Evolutionary conservation across 1,140 invertebrate genomes (phyloP).

Genomic region (Laodelphax striatellus): DNA sequence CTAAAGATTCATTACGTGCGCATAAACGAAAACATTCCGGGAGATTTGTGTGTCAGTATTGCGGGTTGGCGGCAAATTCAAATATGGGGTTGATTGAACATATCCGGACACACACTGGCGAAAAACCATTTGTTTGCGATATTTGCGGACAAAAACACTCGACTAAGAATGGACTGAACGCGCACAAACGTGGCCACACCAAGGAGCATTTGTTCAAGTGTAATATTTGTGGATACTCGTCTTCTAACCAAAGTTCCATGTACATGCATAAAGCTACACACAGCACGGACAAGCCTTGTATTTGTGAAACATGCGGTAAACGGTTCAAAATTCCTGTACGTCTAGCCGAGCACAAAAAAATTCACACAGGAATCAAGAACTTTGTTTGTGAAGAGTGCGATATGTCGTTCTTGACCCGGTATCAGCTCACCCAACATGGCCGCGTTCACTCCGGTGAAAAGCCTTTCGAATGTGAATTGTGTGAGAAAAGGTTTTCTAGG

Average conservation of each 20-base stretch:
- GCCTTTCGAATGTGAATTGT: conserved; percentile 37
- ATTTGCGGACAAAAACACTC: conserved; percentile 39
- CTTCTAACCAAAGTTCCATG: conserved; percentile 17
- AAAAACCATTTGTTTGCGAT: conserved; percentile 10
- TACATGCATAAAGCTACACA: conserved; percentile 27
- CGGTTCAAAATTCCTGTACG: conserved; percentile 23
- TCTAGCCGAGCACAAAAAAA: conserved; percentile 11
- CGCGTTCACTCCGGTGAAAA: conserved; percentile 31
- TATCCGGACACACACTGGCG: conserved; percentile 37
- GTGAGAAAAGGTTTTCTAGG: conserved; percentile 37
- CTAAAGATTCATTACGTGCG: conserved; percentile 34
- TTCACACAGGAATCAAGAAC: conserved; percentile 44
- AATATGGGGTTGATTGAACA: conserved; percentile 87
- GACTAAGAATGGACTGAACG: conserved; percentile 15
- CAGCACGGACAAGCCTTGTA: conserved; percentile 36
- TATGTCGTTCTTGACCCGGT: conserved; percentile 24
- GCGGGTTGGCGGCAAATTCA: conserved; percentile 55
- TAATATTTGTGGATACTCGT: conserved; percentile 60
- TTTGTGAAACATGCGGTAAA: conserved; percentile 27
- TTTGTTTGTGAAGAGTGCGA: conserved; percentile 40
- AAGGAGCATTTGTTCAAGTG: conserved; percentile 73
- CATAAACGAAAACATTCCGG: conserved; percentile 45
- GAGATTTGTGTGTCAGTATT: conserved; percentile 52
- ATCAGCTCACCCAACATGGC: conserved; percentile 20
- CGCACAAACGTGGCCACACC: conserved; percentile 16